These are phyloP conservation scores for Lamellibrachia luymesi DNA, from an alignment of 1,140 invertebrate species.

Conservation along the genomic window DNA sequence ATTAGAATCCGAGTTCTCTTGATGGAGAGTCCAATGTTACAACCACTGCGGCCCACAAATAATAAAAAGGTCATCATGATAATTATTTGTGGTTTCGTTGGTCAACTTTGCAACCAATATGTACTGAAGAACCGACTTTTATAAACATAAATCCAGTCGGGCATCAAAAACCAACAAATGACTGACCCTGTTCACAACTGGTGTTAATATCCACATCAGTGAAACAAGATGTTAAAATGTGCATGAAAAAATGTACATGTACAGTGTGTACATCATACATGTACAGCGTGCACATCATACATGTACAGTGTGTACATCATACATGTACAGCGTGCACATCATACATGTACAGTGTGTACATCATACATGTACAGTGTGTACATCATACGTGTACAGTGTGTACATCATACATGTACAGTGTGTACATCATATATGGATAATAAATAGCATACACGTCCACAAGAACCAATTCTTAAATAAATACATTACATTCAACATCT, in stretches of 20 bases:
- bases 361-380: no score
- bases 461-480: neutral
- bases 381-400: no score
- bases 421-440: no score
- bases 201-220: neutral
- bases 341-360: no score
- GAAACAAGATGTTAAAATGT: neutral
- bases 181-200: neutral
- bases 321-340: neutral
- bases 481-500: neutral
- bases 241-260: neutral
- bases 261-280: neutral
- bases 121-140: neutral
- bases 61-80: no score
- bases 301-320: neutral
- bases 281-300: neutral
- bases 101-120: neutral
- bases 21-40: no score
- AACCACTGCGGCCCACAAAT: no score
- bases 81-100: neutral
- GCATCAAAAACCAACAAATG: neutral
- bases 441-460: neutral
- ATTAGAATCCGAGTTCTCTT: no score
- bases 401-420: neutral
- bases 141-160: neutral